These are phyloP conservation scores for Ferdinandea cuprea DNA, from an alignment of 2,888 invertebrate genomes.

Conservation along the genomic window DNA sequence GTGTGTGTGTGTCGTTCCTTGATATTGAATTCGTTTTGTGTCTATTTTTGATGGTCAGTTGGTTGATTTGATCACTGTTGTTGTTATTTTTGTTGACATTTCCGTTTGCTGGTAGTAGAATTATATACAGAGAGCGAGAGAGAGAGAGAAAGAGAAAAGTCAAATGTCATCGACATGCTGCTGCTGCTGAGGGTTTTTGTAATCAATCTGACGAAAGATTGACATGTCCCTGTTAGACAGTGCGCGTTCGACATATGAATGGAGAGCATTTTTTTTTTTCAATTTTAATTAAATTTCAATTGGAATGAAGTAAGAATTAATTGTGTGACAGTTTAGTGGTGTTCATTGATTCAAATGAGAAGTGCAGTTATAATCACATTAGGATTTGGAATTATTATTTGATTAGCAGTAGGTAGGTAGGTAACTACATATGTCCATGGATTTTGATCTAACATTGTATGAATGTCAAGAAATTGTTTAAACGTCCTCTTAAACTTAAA, in stretches of 20 bases:
- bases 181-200: slow-evolving; percentile 36
- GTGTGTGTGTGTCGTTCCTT: slow-evolving; percentile 21
- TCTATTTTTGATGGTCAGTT: slow-evolving; percentile 54
- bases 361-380: slow-evolving; percentile 43
- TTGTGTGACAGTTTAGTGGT: slow-evolving; percentile 36
- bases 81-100: slow-evolving; percentile 54
- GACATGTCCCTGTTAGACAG: slow-evolving; percentile 60
- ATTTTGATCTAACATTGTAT: no score
- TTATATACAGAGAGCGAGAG: no score
- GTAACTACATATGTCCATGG: no score
- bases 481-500: no score
- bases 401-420: neutral
- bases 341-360: slow-evolving; percentile 43
- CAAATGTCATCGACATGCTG: slow-evolving; percentile 57
- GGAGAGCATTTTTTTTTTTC: neutral
- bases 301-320: slow-evolving; percentile 20
- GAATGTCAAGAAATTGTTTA: no score
- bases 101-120: slow-evolving; percentile 51
- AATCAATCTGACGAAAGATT: slow-evolving; percentile 69
- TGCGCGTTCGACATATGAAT: slow-evolving; percentile 29
- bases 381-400: neutral
- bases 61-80: neutral
- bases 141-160: no score
- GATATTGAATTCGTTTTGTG: slow-evolving; percentile 26
- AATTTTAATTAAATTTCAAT: slow-evolving; percentile 56